Evolutionary conservation across 2,888 invertebrate genomes (phyloP).

Genomic region (Scaptomyza flava): DNA sequence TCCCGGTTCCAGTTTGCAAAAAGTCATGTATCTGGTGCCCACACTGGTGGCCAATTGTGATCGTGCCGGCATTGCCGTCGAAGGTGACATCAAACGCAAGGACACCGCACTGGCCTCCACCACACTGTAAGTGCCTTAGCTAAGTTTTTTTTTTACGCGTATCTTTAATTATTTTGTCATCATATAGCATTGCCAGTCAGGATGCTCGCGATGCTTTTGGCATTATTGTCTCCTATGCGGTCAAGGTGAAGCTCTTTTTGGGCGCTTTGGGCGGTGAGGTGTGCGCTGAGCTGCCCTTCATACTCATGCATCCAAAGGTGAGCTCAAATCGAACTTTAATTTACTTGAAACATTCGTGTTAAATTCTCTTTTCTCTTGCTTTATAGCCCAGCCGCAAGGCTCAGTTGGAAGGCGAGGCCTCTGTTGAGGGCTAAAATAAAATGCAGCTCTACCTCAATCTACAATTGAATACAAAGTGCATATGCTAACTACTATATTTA

Average conservation of each 20-base stretch:
- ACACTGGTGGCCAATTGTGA: constrained; percentile 91
- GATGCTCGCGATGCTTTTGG: constrained; percentile 97
- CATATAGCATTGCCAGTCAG: constrained; percentile 87
- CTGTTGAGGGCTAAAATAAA: constrained; percentile 61
- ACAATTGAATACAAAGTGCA: constrained; percentile 60
- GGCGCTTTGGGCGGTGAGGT: constrained; percentile 97
- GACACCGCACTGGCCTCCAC: constrained; percentile 96
- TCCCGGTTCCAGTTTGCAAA: constrained; percentile 88
- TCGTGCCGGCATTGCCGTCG: constrained; percentile 95
- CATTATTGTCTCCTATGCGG: constrained; percentile 97
- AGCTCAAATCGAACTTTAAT: constrained; percentile 1
- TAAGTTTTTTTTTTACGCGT: no score
- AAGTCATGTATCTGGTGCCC: constrained; percentile 93
- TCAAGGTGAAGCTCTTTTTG: constrained; percentile 96
- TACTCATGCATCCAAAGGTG: constrained; percentile 95
- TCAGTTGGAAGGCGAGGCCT: constrained; percentile 67
- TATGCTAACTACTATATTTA: constrained; percentile 30
- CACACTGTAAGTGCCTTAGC: constrained; percentile 86
- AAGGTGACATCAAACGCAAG: constrained; percentile 93
- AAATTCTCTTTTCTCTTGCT: background rate
- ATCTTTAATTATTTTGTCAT: background rate
- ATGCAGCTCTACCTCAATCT: constrained; percentile 57
- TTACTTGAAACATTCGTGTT: background rate
- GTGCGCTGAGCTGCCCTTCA: constrained; percentile 95
- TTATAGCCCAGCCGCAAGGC: constrained; percentile 80